Base-by-base conservation (phyloP, 2,797 vertebrate species). In the Adelosebastes latens region DNA sequence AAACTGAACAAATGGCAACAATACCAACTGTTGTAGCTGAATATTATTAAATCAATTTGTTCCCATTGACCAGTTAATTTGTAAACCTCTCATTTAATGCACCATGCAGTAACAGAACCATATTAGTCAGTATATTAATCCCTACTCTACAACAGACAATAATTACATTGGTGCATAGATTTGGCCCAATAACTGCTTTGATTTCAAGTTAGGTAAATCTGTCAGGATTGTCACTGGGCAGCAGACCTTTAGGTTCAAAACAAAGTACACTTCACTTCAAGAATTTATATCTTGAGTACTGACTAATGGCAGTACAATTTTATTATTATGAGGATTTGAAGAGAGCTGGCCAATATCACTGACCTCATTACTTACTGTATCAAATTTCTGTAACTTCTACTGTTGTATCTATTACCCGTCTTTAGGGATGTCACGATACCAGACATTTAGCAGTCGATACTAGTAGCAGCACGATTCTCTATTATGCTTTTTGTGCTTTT, bases 361-460 rank as follows among this genome's bases (percentile, higher is more conserved):
- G 87, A 81, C 79, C 77, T 87, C 78, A 79, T 88, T 86, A 83
- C 68, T 84, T 82, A 75, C 56, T 60, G 75, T 64, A 67, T 77
- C 76, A 55, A 12, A 24, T 55, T 24, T 55, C 10, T 55, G 53
- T 11, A 53, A 53, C 49, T 53, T 53, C 0, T 53, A n/a, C 9
- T n/a, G n/a, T 53, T 53, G 49, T 53, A n/a, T 53, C 10, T 53
- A 22, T 10, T n/a, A n/a, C 49, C 49, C n/a, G 49, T n/a, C 49
- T n/a, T 53, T 53, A 53, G 42, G 42, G 42, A 42, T 46, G 16
- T 46, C 42, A 46, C 7, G 16, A 46, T 20, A 18, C 42, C 42
- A 46, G 42, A 46, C 7, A 46, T 18, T 46, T 16, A 46, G 39
- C 39, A 42, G 39, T 46, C 14, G 42, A 46, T 46, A 46, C 14